Evolutionary conservation across 2,888 invertebrate species (phyloP).

Genomic region (Chalcosyrphus nemorum): DNA sequence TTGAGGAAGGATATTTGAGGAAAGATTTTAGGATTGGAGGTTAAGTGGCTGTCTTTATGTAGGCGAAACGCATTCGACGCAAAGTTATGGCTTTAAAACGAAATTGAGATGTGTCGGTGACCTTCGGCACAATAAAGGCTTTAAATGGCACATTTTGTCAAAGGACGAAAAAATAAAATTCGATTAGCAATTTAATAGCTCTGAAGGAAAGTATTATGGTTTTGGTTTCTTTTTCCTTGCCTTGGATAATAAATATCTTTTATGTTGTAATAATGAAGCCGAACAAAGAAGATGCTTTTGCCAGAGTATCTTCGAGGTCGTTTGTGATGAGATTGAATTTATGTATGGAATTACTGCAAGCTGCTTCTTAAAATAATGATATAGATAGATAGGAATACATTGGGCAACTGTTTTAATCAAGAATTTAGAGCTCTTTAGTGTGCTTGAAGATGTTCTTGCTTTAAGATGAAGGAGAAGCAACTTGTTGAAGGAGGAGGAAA

Average conservation of each 20-base stretch:
- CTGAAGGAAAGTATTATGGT: neutral
- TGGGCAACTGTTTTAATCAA: too few relatives aligned
- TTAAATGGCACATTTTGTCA: neutral
- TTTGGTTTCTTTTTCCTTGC: too few relatives aligned
- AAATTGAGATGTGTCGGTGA: constrained; percentile 13
- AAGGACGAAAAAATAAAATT: constrained; percentile 25
- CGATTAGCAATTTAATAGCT: constrained; percentile 14
- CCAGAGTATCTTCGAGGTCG: neutral
- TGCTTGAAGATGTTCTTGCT: too few relatives aligned
- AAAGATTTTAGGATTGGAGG: neutral
- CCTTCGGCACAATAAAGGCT: neutral
- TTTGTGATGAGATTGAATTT: neutral
- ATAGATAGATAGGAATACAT: too few relatives aligned
- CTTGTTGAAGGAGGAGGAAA: too few relatives aligned
- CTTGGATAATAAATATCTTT: constrained; percentile 20
- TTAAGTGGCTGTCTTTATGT: neutral
- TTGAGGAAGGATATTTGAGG: neutral
- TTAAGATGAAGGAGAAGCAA: too few relatives aligned
- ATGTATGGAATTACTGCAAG: neutral
- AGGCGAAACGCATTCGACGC: neutral
- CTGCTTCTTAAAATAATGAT: too few relatives aligned
- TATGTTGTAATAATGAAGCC: neutral
- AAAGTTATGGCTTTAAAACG: neutral
- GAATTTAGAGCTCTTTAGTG: too few relatives aligned
- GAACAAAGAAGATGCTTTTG: neutral